Evolutionary conservation across 2,797 vertebrate genomes (phyloP).

Genomic region (Pogoniulus pusillus): DNA sequence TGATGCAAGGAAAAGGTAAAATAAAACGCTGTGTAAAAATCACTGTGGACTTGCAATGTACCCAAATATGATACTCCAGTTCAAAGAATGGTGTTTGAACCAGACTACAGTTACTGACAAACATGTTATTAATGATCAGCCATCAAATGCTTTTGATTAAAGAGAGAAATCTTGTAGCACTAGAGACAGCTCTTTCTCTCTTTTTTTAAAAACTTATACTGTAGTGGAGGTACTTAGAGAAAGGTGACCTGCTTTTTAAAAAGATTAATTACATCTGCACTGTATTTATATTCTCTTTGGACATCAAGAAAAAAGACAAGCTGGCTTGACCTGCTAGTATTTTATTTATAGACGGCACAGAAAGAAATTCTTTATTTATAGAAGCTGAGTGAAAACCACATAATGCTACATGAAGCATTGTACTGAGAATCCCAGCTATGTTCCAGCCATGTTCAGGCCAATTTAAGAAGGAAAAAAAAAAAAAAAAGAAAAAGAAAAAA

Average conservation of each 20-base stretch:
- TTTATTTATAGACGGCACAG: not conserved
- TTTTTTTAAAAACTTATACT: not conserved
- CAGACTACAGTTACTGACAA: conserved; percentile 73
- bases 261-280: conserved; percentile 15
- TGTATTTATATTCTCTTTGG: conserved; percentile 8
- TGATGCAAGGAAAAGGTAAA: conserved; percentile 72
- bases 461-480: not conserved
- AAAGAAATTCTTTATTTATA: not conserved
- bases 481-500: not conserved
- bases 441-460: not conserved
- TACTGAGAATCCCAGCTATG: not conserved
- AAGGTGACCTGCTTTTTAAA: conserved; percentile 23
- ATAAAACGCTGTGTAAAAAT: conserved; percentile 74
- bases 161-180: conserved; percentile 33
- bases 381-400: not conserved
- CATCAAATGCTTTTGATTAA: conserved; percentile 78
- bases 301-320: not conserved
- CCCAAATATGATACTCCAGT: conserved; percentile 70
- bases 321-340: not conserved
- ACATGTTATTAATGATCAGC: conserved; percentile 71
- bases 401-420: not conserved
- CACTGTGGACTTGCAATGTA: conserved; percentile 46
- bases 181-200: not conserved
- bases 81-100: conserved; percentile 73
- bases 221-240: not conserved